phyloP scores from a whole-genome alignment of 2,797 vertebrate species.

The Hylomyscus alleni region DNA sequence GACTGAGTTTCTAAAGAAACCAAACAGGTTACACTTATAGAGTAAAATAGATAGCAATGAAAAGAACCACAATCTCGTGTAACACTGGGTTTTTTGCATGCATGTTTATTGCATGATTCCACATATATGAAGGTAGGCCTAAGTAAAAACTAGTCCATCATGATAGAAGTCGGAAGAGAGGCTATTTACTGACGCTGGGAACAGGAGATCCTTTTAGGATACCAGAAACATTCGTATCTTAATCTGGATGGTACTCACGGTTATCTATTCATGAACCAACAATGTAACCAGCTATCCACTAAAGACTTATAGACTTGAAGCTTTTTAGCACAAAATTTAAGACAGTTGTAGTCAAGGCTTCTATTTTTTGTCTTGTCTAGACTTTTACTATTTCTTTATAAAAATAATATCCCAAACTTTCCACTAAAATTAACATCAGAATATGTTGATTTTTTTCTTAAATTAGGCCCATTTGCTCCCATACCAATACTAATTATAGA shows the following conservation, averaged over 20 bases:
- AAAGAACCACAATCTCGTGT: not conserved
- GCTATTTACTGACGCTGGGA: not conserved
- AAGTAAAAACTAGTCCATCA: not conserved
- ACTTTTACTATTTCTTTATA: slow-evolving; percentile 32
- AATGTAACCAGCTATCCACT: not conserved
- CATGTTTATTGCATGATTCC: not conserved
- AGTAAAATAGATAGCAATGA: not conserved
- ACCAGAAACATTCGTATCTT: not conserved
- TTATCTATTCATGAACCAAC: slow-evolving; percentile 43
- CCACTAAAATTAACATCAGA: not conserved
- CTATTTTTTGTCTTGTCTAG: not conserved
- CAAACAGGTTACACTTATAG: not conserved
- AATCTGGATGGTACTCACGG: not conserved
- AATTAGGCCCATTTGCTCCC: not conserved
- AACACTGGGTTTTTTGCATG: not conserved
- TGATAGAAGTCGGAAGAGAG: not conserved
- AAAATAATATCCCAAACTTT: slow-evolving; percentile 33
- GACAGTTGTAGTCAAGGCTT: not conserved
- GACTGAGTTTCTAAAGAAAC: not conserved
- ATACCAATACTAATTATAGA: not conserved
- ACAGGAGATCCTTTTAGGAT: not conserved
- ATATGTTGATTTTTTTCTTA: slow-evolving; percentile 12
- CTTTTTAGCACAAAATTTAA: slow-evolving; percentile 19
- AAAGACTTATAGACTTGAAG: not conserved
- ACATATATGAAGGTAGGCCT: not conserved